Percentiles rank a stretch among this genome's conserved stretches.
Conservation (phyloP, 1,140 invertebrate genomes). For the Tetramorium simillimum region DNA sequence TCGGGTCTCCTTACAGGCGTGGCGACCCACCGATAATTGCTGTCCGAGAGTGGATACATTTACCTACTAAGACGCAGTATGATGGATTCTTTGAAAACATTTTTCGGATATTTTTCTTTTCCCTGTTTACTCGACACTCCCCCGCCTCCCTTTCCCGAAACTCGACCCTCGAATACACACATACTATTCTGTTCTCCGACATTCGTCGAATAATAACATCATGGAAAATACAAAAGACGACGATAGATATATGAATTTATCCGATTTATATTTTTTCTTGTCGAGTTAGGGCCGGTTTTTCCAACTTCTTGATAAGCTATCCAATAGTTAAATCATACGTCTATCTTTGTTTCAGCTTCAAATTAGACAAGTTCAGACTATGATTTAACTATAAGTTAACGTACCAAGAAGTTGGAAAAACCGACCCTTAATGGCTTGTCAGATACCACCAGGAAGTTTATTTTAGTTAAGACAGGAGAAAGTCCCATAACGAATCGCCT, state of each 20-base stretch:
- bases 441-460: background rate
- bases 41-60: slow-evolving; percentile 4
- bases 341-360: no score
- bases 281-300: no score
- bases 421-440: no score
- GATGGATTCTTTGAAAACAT: slow-evolving; percentile 21
- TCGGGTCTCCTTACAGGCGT: background rate
- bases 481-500: background rate
- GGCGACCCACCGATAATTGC: background rate
- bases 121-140: background rate
- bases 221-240: background rate
- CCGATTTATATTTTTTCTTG: background rate
- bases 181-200: background rate
- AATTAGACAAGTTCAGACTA: no score
- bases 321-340: no score
- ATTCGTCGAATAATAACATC: background rate
- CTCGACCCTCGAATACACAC: background rate
- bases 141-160: no score
- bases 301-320: no score
- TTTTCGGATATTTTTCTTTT: background rate
- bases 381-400: no score
- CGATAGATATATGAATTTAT: background rate
- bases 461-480: no score
- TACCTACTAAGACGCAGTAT: background rate
- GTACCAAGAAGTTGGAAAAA: no score